Percentiles rank a stretch among this genome's conserved stretches.
Conservation (phyloP, 2,797 vertebrate species). For the Lerista edwardsae region DNA sequence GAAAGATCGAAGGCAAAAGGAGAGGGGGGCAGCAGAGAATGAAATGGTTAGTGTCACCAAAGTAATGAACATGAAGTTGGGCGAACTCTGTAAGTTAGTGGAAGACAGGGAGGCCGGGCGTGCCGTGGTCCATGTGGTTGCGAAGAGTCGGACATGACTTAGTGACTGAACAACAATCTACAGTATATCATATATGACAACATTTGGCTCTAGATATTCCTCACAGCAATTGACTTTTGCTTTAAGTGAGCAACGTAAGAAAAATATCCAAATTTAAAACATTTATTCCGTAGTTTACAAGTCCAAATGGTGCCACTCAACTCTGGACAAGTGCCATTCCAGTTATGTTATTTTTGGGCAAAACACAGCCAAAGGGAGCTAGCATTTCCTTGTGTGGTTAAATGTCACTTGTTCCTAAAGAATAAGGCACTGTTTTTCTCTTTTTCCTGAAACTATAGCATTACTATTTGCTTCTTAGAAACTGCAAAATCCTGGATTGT, state of each 20-base stretch:
- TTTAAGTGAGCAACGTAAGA: constrained; percentile 1
- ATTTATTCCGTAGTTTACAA: constrained; percentile 1
- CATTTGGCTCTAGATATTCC: not conserved
- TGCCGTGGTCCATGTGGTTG: too few relatives aligned
- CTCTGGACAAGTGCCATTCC: constrained; percentile 6
- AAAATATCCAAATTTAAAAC: constrained; percentile 8
- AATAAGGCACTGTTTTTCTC: constrained; percentile 18
- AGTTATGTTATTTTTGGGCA: constrained; percentile 21
- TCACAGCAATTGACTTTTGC: not conserved
- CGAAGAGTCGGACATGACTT: too few relatives aligned
- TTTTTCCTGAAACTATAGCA: not conserved
- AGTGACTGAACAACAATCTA: too few relatives aligned
- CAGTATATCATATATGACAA: not conserved
- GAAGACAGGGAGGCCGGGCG: too few relatives aligned
- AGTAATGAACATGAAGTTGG: too few relatives aligned
- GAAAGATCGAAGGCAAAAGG: too few relatives aligned
- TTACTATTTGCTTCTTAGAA: constrained; percentile 11
- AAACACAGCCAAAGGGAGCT: constrained; percentile 13
- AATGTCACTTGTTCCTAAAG: constrained; percentile 7
- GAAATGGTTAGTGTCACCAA: too few relatives aligned
- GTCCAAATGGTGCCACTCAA: not conserved
- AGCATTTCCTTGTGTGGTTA: constrained; percentile 10
- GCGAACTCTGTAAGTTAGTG: too few relatives aligned
- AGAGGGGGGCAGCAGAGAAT: too few relatives aligned
- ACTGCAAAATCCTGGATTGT: constrained; percentile 22